Evolutionary conservation across 2,888 invertebrate genomes (phyloP).

Genomic region (Oscheius sp.): DNA sequence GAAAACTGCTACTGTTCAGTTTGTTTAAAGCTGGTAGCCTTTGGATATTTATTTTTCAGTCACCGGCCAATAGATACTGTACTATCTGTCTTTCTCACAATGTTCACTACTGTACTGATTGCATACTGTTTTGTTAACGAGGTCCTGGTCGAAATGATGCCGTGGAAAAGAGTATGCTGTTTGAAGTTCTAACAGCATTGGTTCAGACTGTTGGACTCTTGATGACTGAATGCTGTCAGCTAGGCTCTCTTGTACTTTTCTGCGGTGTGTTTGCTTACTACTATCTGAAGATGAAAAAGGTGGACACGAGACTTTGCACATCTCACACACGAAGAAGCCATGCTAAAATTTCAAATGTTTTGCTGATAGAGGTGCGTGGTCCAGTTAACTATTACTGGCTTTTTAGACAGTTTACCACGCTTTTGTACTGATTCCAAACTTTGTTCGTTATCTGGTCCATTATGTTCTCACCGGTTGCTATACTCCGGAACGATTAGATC

Average conservation of each 20-base stretch:
- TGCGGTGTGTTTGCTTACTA: conserved; percentile 25
- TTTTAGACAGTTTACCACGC: conserved; percentile 21
- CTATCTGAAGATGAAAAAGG: conserved; percentile 27
- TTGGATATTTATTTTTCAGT: background rate
- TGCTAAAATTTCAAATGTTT: conserved; percentile 5
- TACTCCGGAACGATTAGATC: conserved; percentile 30
- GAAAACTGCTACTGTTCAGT: conserved; percentile 29
- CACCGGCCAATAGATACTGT: conserved; percentile 1
- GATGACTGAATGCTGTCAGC: conserved; percentile 27
- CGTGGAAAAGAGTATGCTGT: conserved; percentile 13
- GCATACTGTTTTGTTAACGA: conserved; percentile 23
- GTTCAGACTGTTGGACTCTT: conserved; percentile 22
- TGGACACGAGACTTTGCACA: conserved; percentile 30
- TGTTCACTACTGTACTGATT: background rate
- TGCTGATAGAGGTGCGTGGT: conserved; percentile 4
- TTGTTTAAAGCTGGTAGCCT: background rate
- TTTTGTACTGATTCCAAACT: conserved; percentile 20
- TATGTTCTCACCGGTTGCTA: conserved; percentile 24
- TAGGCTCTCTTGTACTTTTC: conserved; percentile 29
- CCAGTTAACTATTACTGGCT: too few species aligned
- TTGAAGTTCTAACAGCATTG: background rate
- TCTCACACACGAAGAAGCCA: conserved; percentile 17
- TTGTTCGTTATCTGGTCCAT: conserved; percentile 24
- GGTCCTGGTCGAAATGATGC: conserved; percentile 15
- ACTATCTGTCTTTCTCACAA: background rate